Evolutionary conservation across 2,888 invertebrate genomes (phyloP).

Genomic region (Drosophila falleni): DNA sequence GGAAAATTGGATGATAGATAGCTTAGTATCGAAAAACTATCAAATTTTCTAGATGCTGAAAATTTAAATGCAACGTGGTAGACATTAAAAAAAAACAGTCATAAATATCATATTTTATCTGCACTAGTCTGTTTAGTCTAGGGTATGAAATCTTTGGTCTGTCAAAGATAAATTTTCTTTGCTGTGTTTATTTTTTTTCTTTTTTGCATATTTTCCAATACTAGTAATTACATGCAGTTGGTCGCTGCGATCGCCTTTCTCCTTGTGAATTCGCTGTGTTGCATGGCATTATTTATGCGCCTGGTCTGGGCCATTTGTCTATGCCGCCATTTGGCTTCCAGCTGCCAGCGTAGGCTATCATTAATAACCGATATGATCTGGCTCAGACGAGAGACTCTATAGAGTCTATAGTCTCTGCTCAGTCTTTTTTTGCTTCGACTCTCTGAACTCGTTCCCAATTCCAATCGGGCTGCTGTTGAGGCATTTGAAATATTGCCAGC

Average conservation of each 20-base stretch:
- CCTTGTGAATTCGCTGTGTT: conserved; percentile 21
- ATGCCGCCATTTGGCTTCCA: conserved; percentile 83
- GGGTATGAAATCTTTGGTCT: not conserved
- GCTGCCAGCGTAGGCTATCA: conserved; percentile 81
- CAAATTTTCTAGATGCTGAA: too few relatives aligned
- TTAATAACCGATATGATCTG: conserved; percentile 84
- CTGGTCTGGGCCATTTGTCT: conserved; percentile 66
- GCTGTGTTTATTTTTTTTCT: not conserved
- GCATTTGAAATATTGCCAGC: conserved; percentile 74
- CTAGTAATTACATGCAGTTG: conserved; percentile 53
- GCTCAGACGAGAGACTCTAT: conserved; percentile 21
- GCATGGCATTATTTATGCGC: conserved; percentile 64
- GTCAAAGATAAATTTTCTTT: not conserved
- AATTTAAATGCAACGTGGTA: too few relatives aligned
- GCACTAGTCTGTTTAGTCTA: not conserved
- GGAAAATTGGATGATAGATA: too few relatives aligned
- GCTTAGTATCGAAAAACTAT: too few relatives aligned
- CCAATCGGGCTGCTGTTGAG: conserved; percentile 27
- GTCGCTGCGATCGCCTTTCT: conserved; percentile 69
- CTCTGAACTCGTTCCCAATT: conserved; percentile 61
- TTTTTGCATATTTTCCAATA: conserved; percentile 55
- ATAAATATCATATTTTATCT: not conserved
- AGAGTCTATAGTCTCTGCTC: not conserved
- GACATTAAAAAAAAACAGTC: too few relatives aligned
- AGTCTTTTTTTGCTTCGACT: not conserved